Percentiles rank a stretch among this genome's conserved stretches.
Evolutionary conservation across 2,888 invertebrate genomes (phyloP).

Genomic region (Thecophora atra): DNA sequence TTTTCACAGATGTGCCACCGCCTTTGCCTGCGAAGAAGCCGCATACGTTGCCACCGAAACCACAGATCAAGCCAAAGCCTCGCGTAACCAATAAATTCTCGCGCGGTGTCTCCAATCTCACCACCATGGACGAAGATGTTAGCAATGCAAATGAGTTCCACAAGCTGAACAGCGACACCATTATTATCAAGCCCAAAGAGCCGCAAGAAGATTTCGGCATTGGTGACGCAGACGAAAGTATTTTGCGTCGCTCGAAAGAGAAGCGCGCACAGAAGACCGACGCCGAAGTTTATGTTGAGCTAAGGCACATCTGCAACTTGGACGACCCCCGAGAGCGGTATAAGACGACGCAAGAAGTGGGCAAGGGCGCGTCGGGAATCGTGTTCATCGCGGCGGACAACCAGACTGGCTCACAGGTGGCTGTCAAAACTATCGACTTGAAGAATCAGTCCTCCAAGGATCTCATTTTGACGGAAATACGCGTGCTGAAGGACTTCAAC

Average conservation of each 20-base stretch:
- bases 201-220: constrained; percentile 60
- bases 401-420: constrained; percentile 79
- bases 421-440: constrained; percentile 96
- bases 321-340: constrained; percentile 85
- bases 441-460: constrained; percentile 95
- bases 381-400: constrained; percentile 90
- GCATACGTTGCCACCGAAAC: constrained; percentile 63
- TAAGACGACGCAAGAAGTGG: constrained; percentile 83
- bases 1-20: constrained; percentile 56
- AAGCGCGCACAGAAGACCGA: constrained; percentile 64
- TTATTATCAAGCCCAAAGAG: constrained; percentile 60
- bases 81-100: constrained; percentile 61
- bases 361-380: constrained; percentile 91
- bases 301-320: constrained; percentile 81
- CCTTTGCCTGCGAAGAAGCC: constrained; percentile 66
- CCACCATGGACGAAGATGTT: constrained; percentile 49
- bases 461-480: constrained; percentile 93
- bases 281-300: constrained; percentile 74
- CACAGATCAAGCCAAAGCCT: constrained; percentile 71
- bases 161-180: constrained; percentile 61
- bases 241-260: constrained; percentile 64
- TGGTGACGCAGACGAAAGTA: constrained; percentile 65
- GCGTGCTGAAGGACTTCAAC: constrained; percentile 88
- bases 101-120: constrained; percentile 65
- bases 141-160: constrained; percentile 36